Percentiles rank a stretch among this genome's conserved stretches.
phyloP scores from a whole-genome alignment of 2,888 invertebrate species.

The Sphecodes monilicornis region DNA sequence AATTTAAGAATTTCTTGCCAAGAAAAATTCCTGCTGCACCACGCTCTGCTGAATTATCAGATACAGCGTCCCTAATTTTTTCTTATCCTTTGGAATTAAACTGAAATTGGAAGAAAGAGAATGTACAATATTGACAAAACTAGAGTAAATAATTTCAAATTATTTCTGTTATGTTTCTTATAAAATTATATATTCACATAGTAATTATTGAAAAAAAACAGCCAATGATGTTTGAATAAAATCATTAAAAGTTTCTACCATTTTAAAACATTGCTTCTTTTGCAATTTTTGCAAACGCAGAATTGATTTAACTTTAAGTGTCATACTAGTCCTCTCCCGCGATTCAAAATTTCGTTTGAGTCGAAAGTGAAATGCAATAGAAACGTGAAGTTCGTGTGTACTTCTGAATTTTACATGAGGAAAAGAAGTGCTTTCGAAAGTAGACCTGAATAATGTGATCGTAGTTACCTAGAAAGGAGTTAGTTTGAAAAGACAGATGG shows the following conservation, averaged over 20 bases:
- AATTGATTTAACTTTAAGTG: neutral
- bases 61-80: neutral
- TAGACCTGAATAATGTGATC: slow-evolving; percentile 2
- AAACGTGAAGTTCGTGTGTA: slow-evolving; percentile 1
- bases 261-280: neutral
- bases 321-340: neutral
- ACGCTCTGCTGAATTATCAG: neutral
- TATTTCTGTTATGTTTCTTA: no score
- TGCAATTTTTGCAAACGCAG: neutral
- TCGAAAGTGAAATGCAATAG: slow-evolving; percentile 7
- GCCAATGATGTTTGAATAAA: neutral
- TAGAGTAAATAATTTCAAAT: neutral
- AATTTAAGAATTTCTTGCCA: slow-evolving; percentile 1
- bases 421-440: slow-evolving; percentile 5
- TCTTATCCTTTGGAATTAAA: neutral
- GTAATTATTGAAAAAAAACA: neutral
- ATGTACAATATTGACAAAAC: neutral
- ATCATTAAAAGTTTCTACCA: neutral
- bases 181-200: no score
- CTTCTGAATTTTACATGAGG: slow-evolving; percentile 14
- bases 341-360: neutral
- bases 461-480: neutral
- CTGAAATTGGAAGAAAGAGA: no score
- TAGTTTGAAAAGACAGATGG: neutral
- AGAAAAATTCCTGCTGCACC: neutral